phyloP scores from a whole-genome alignment of 2,797 vertebrate genomes.

The Argentina silus region DNA sequence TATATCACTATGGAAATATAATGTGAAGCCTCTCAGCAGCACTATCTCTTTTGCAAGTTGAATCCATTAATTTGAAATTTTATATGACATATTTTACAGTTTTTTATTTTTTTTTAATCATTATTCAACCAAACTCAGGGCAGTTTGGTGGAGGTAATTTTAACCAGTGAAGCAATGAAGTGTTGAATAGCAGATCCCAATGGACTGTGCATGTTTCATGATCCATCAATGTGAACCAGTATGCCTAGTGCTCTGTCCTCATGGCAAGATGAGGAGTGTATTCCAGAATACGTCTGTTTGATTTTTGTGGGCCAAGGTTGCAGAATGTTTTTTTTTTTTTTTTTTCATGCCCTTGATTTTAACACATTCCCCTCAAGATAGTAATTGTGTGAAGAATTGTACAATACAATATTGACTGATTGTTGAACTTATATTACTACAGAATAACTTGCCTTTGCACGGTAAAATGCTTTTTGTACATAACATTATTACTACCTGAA shows the following conservation, averaged over 20 bases:
- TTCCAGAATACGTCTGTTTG: neutral
- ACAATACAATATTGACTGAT: slow-evolving; percentile 40
- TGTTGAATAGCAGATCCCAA: neutral
- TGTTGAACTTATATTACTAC: slow-evolving; percentile 32
- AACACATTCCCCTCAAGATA: slow-evolving; percentile 13
- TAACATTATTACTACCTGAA: slow-evolving; percentile 23
- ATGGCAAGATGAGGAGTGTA: neutral
- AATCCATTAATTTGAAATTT: neutral
- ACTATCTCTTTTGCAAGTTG: neutral
- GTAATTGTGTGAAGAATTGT: slow-evolving; percentile 15
- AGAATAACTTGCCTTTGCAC: slow-evolving; percentile 46
- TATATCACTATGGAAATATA: neutral
- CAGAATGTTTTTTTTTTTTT: neutral
- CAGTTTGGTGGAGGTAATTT: too few species aligned
- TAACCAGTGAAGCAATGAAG: too few species aligned
- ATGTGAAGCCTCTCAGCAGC: slow-evolving; percentile 3
- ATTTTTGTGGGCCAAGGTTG: neutral
- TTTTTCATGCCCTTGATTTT: slow-evolving; percentile 4
- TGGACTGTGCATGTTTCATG: slow-evolving; percentile 14
- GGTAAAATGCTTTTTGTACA: slow-evolving; percentile 21
- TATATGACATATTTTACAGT: neutral
- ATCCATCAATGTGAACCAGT: slow-evolving; percentile 5
- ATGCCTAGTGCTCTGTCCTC: neutral
- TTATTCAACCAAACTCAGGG: too few species aligned
- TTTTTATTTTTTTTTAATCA: too few species aligned